A percentile compares a stretch with the other conserved stretches of the same genome.
phyloP scores from a whole-genome alignment of 1,140 invertebrate genomes.

The Brachionus calyciflorus region DNA sequence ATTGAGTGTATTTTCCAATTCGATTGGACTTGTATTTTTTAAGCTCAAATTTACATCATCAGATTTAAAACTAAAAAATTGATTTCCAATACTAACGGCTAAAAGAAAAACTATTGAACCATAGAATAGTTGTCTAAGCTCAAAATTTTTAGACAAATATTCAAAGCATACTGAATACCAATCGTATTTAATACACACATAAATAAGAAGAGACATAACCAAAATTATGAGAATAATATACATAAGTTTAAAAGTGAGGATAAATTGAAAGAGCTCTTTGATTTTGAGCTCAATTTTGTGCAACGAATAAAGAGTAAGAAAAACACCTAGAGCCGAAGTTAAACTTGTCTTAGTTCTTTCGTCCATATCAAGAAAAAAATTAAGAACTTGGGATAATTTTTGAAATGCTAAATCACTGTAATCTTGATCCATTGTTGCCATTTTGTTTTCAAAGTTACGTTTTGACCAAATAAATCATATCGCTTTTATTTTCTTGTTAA shows the following conservation, averaged over 20 bases:
- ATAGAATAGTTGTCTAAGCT: not conserved
- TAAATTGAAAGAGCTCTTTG: not conserved
- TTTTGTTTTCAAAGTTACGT: no score
- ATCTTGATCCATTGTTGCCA: not conserved
- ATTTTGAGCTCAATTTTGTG: constrained; percentile 23
- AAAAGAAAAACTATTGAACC: not conserved
- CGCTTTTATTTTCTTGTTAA: no score
- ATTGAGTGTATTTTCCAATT: not conserved
- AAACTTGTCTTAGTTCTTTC: not conserved
- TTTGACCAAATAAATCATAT: no score
- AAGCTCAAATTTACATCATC: not conserved
- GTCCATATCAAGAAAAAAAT: constrained; percentile 1
- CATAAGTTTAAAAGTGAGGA: not conserved
- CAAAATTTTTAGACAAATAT: constrained; percentile 11
- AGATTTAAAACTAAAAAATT: not conserved
- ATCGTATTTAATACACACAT: not conserved
- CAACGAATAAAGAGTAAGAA: constrained; percentile 5
- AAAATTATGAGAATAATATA: not conserved
- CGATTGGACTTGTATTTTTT: not conserved
- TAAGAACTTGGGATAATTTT: not conserved
- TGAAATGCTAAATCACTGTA: not conserved
- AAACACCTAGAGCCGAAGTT: not conserved
- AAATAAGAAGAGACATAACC: not conserved
- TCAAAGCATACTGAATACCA: not conserved
- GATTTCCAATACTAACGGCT: not conserved